Conservation (phyloP, 2,113 vertebrate species). For the Xiphias gladius region DNA sequence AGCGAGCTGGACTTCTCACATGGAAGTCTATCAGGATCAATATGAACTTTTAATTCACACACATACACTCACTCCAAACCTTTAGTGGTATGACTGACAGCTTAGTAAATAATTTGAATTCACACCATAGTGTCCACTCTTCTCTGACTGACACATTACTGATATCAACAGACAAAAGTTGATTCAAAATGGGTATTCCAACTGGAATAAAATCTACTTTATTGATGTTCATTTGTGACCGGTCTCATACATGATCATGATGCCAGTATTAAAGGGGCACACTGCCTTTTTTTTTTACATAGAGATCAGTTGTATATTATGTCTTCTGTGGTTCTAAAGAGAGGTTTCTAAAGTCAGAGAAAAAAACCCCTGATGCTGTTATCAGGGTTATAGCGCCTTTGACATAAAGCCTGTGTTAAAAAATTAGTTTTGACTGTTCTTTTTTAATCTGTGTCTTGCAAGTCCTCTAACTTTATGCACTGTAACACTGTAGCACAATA, state of each 20-base stretch:
- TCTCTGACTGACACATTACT: conserved; percentile 16
- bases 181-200: neutral
- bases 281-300: no score
- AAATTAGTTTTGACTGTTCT: neutral
- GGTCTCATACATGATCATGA: neutral
- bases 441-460: neutral
- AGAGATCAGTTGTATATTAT: neutral
- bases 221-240: neutral
- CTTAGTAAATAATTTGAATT: conserved; percentile 29
- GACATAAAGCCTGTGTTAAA: no score
- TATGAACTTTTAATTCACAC: neutral
- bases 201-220: neutral
- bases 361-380: no score
- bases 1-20: neutral
- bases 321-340: neutral
- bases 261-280: neutral
- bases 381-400: no score
- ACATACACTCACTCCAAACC: neutral
- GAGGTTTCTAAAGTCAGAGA: no score
- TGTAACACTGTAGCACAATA: neutral
- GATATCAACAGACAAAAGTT: conserved; percentile 10
- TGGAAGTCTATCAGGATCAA: neutral
- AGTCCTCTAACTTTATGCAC: neutral
- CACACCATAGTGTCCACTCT: conserved; percentile 2
- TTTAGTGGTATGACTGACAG: neutral